Percentiles rank a stretch among this genome's conserved stretches.
Conservation (phyloP, 92 coral and sea anemone species). For the Palythoa heliodiscus region DNA sequence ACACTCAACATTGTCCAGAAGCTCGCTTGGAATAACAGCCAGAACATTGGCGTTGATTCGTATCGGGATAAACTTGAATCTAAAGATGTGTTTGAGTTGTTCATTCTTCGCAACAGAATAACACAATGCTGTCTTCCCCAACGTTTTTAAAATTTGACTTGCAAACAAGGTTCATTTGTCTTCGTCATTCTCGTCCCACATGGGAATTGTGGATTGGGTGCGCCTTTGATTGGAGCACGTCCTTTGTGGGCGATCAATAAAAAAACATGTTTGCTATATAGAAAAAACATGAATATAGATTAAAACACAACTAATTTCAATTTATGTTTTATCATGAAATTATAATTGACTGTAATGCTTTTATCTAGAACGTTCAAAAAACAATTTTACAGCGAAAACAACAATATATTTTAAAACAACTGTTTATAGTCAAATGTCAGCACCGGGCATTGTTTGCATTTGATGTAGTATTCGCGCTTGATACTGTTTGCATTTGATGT, state of each 20-base stretch:
- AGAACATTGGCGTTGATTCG: slow-evolving; percentile 10
- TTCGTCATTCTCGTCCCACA: slow-evolving; percentile 1
- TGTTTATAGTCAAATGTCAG: too few relatives aligned
- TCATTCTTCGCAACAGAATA: background rate
- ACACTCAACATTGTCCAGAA: slow-evolving; percentile 62
- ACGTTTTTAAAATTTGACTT: slow-evolving; percentile 8
- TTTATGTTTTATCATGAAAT: background rate
- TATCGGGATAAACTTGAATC: background rate
- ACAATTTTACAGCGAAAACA: too few relatives aligned
- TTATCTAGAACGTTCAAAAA: too few relatives aligned
- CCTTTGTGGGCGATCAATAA: background rate
- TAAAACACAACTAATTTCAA: background rate
- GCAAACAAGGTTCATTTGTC: background rate
- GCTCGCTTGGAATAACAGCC: slow-evolving; percentile 70
- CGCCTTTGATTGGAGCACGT: slow-evolving; percentile 2
- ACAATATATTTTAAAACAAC: too few relatives aligned
- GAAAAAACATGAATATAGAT: background rate
- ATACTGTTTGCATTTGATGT: too few relatives aligned
- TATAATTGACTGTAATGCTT: too few relatives aligned
- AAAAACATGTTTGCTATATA: background rate
- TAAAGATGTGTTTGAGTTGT: background rate
- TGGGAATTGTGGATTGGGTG: slow-evolving; percentile 23
- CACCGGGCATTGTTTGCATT: too few relatives aligned
- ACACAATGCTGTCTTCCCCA: background rate
- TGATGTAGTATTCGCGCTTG: too few relatives aligned